Evolutionary conservation across 2,113 vertebrate species (phyloP), one percentile per base, ranked within the genome.

Genomic region (Dendrocopos noguchii): DNA sequence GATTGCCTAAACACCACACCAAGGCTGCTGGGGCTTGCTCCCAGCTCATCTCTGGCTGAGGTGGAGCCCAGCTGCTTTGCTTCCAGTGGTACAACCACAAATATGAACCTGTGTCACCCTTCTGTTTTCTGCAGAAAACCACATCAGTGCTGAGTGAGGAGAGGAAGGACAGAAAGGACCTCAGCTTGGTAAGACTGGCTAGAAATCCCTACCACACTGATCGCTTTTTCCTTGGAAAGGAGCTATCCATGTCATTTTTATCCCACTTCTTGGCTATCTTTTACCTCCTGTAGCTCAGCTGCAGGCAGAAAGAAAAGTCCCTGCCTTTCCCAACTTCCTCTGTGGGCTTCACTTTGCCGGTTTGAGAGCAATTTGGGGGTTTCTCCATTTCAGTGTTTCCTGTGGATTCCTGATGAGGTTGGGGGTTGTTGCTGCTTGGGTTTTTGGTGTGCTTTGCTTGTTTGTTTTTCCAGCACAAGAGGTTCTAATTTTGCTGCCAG

Each of bases 251-350:
- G 33, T 7, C 25, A 34, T 31, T 73, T 87, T 82, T 46, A 7
- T 10, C 19, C 16, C 29, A 3, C 36, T 72, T 64, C 75, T 55
- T 79, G 36, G 81, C 5, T 11, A 39, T 16, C 31, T 80, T 46
- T 70, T 27, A 39, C 24, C 59, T 53, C 11, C 22, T 34, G 10
- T 36, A 79, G 25, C 47, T 72, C 53, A 89, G n/a, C 29, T 39
- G 10, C 7, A 73, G 73, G 81, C 46, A 59, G 39, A 80, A 33
- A 33, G 65, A 77, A 15, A 92, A 87, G n/a, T 28, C 56, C 36
- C 72, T 12, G 16, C 50, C 60, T 94, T 94, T 91, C 84, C 24
- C 94, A 93, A 87, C 79, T 92, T 96, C 94, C 94, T 76, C n/a
- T 63, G 47, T 20, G 61, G 66, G 42, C 53, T 89, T 81, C 52